A percentile compares a stretch with the other conserved stretches of the same genome.
phyloP scores from a whole-genome alignment of 2,888 invertebrate species.

The Pseudococcus longispinus region DNA sequence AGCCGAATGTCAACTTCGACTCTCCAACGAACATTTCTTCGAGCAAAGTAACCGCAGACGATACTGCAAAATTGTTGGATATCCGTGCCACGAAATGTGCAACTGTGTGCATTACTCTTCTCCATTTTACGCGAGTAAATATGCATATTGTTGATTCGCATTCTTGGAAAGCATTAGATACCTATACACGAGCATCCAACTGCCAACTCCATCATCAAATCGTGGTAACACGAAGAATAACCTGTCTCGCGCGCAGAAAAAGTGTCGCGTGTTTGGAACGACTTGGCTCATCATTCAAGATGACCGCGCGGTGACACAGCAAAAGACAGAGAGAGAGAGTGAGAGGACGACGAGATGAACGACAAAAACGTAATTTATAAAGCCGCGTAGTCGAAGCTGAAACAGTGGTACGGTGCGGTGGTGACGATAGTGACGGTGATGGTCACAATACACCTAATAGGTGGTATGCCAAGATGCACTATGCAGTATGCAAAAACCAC shows the following conservation, averaged over 20 bases:
- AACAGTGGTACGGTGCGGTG: background rate
- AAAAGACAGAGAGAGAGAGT: background rate
- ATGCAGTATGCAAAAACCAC: background rate
- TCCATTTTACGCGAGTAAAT: no score
- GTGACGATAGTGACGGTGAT: background rate
- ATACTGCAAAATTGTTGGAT: no score
- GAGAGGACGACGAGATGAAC: background rate
- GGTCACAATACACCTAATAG: background rate
- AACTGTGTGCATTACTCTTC: no score
- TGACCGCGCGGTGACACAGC: background rate
- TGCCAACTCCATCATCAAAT: background rate
- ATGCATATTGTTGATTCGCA: no score
- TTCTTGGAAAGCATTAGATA: background rate
- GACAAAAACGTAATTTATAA: background rate
- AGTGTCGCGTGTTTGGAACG: conserved; percentile 28
- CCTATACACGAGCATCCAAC: background rate
- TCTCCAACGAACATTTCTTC: no score
- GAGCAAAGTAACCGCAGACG: no score
- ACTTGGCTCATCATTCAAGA: conserved; percentile 4
- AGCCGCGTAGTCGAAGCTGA: background rate
- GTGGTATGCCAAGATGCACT: background rate
- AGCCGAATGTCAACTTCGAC: no score
- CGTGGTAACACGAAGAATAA: background rate
- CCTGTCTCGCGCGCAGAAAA: background rate
- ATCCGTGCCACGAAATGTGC: no score